A percentile compares a stretch with the other conserved stretches of the same genome.
Evolutionary conservation across 2,888 invertebrate genomes (phyloP).

Genomic region (Resseliella maxima): DNA sequence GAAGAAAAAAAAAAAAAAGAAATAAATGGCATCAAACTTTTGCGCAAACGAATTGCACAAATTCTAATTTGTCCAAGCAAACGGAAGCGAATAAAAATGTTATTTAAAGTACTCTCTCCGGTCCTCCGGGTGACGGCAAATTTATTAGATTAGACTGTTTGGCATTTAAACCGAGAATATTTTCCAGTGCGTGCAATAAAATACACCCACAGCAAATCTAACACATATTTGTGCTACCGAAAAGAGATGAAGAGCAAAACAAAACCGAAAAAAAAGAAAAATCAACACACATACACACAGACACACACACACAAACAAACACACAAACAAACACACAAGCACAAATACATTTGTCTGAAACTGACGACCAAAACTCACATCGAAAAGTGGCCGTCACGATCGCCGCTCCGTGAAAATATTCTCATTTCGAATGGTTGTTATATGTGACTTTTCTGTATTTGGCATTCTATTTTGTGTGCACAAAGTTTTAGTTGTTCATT

Average conservation of each 20-base stretch:
- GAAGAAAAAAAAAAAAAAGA: neutral
- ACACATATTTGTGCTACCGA: too few relatives aligned
- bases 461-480: constrained; percentile 21
- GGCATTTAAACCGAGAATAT: neutral
- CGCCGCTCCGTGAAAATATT: constrained; percentile 21
- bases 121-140: constrained; percentile 32
- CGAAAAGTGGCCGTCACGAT: constrained; percentile 41
- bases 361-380: neutral
- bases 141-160: constrained; percentile 46
- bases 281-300: neutral
- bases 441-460: constrained; percentile 30
- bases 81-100: constrained; percentile 49
- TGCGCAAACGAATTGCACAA: neutral
- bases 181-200: constrained; percentile 40
- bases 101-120: constrained; percentile 39
- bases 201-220: neutral
- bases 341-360: neutral
- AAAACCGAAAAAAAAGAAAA: neutral
- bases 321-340: neutral
- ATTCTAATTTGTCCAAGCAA: constrained; percentile 31
- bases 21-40: neutral
- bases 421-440: constrained; percentile 1
- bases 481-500: constrained; percentile 6
- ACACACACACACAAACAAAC: too few relatives aligned
- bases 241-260: too few relatives aligned